phyloP scores from a whole-genome alignment of 2,797 vertebrate species.

The Benthosema pterotum region DNA sequence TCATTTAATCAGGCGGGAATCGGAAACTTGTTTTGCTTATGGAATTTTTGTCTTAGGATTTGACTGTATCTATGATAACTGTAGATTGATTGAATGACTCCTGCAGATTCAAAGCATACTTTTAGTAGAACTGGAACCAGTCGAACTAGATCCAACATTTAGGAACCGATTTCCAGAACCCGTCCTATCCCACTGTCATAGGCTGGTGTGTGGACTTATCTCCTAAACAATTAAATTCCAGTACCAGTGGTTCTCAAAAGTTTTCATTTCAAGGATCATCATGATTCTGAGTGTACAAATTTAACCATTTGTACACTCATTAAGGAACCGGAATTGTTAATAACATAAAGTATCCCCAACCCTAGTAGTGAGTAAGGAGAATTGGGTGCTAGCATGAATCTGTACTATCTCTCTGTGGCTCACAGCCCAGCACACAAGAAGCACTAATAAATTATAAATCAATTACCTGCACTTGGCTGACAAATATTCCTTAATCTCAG shows the following conservation, averaged over 20 bases:
- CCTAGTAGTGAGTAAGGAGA: constrained; percentile 45
- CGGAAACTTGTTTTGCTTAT: constrained; percentile 59
- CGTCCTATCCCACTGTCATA: too few species aligned
- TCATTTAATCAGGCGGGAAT: constrained; percentile 69
- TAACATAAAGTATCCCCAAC: too few species aligned
- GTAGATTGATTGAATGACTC: constrained; percentile 44
- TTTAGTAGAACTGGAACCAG: too few species aligned
- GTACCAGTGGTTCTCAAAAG: too few species aligned
- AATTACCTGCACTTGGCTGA: constrained; percentile 70
- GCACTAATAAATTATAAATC: constrained; percentile 79
- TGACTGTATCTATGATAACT: constrained; percentile 47
- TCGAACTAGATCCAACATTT: too few species aligned
- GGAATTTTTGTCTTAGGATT: constrained; percentile 31
- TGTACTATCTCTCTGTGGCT: constrained; percentile 55
- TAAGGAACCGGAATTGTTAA: too few species aligned
- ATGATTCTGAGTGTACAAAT: too few species aligned
- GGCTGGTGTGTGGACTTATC: too few species aligned
- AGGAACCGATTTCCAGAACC: too few species aligned
- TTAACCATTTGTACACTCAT: too few species aligned
- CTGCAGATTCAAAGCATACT: constrained; percentile 39
- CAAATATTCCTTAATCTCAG: constrained; percentile 76
- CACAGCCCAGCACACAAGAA: constrained; percentile 61
- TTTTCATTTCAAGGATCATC: too few species aligned
- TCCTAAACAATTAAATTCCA: too few species aligned
- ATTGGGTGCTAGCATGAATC: constrained; percentile 62